A percentile compares a stretch with the other conserved stretches of the same genome.
Evolutionary conservation across 2,797 vertebrate genomes (phyloP).

Genomic region (Bradypodion ventrale): DNA sequence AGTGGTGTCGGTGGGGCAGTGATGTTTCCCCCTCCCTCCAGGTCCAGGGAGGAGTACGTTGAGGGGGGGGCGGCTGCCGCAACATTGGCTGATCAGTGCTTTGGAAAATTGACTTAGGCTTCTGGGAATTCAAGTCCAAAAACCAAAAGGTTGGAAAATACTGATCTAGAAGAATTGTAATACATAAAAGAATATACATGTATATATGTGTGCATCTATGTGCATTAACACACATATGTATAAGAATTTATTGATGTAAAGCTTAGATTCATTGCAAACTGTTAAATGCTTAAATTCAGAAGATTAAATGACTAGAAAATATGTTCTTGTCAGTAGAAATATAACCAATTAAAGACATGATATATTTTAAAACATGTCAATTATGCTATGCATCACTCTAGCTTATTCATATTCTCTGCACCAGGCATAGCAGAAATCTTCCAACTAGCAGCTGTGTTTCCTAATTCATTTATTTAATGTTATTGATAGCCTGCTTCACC

Average conservation of each 20-base stretch:
- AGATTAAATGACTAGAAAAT: not conserved
- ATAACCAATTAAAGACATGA: not conserved
- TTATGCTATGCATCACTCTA: not conserved
- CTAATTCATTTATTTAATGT: slow-evolving; percentile 8
- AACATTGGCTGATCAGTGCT: no score
- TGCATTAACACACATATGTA: not conserved
- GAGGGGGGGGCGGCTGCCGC: no score
- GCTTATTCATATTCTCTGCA: not conserved
- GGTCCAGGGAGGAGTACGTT: no score
- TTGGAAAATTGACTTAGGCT: no score
- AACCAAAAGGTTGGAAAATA: no score
- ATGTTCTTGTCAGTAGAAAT: not conserved
- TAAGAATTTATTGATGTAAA: no score
- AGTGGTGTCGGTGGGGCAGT: no score
- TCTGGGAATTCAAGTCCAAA: no score
- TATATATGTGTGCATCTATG: not conserved
- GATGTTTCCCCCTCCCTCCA: no score
- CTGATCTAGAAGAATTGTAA: not conserved
- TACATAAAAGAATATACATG: not conserved
- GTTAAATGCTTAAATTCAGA: not conserved
- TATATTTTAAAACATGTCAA: not conserved
- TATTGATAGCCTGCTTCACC: not conserved
- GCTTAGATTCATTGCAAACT: not conserved
- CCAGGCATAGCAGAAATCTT: not conserved
- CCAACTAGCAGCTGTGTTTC: not conserved